Base-by-base conservation (phyloP, 2,797 vertebrate species). In the Coracias cyanogaster region DNA sequence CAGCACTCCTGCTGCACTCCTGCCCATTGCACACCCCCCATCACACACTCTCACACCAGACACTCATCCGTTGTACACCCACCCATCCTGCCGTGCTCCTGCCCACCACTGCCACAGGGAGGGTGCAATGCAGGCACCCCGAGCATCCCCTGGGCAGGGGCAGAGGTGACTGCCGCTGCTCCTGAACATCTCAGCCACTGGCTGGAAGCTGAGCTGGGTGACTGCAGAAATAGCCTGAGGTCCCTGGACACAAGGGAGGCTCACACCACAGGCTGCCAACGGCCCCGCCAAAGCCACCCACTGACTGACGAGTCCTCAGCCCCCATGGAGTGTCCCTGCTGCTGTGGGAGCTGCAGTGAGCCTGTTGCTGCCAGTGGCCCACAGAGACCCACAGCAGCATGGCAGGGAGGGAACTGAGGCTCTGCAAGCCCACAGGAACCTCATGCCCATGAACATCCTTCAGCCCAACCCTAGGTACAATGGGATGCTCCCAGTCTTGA, bases 271-370 rank as follows among this genome's bases (percentile, higher is more conserved):
- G 49, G 51, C 54, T 83, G 64, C 55, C 7, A 35, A 9, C 7
- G 6, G 43, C 33, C 55, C 70, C 21, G 19, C 0, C 69, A 76
- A 90, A 55, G 18, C 17, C 67, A 43, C 22, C 12, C n/a, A 54
- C 37, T 3, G 2, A 78, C 15, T 15, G n/a, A 49, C 0, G 0
- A 52, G 37, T 62, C 80, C 43, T 49, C 2, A 2, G 3, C 6
- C 12, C 13, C 31, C 24, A 3, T 1, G 3, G 19, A 62, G 28
- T 29, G 57, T 85, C 71, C 51, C 51, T 3, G 1, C 18, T 51
- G 58, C 54, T 4, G 0, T 0, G 8, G 55, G 80, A 29, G 33
- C 37, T 80, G 35, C 60, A 77, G 41, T 2, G 6, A 55, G 16
- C 12, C 19, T 52, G 26, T 1, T 58, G 45, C 84, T 91, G 65